These are phyloP conservation scores for Hipparchia sbordonii DNA, from an alignment of 2,888 invertebrate genomes.

Conservation along the genomic window DNA sequence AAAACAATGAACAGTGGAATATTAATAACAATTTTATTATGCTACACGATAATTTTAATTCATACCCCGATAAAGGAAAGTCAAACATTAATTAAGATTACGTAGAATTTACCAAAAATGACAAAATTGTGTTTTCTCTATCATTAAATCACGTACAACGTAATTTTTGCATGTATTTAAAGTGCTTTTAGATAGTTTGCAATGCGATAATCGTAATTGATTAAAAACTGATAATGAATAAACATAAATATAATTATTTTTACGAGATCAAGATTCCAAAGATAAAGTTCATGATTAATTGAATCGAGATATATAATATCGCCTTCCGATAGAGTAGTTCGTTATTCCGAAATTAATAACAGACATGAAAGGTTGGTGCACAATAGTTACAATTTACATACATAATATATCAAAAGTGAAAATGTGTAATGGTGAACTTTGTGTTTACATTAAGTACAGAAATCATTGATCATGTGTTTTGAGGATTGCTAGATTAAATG, in stretches of 20 bases:
- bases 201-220: constrained; percentile 24
- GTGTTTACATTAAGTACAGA: not conserved
- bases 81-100: not conserved
- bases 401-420: not conserved
- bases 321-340: not conserved
- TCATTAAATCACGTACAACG: constrained; percentile 4
- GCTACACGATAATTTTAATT: not conserved
- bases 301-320: constrained; percentile 30
- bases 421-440: not conserved
- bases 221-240: constrained; percentile 31
- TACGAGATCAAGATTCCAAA: constrained; percentile 26
- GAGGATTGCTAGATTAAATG: too few species aligned
- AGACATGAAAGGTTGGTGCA: constrained; percentile 41
- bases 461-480: too few species aligned
- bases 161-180: constrained; percentile 9
- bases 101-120: constrained; percentile 4
- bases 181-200: constrained; percentile 13
- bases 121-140: constrained; percentile 5
- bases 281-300: constrained; percentile 33
- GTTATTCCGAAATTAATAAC: constrained; percentile 26
- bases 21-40: not conserved
- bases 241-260: constrained; percentile 22
- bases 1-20: not conserved
- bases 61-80: constrained; percentile 8
- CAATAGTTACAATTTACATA: not conserved